These are phyloP conservation scores for Himalopsyche kuldschensis DNA, from an alignment of 2,888 invertebrate genomes.

Conservation along the genomic window DNA sequence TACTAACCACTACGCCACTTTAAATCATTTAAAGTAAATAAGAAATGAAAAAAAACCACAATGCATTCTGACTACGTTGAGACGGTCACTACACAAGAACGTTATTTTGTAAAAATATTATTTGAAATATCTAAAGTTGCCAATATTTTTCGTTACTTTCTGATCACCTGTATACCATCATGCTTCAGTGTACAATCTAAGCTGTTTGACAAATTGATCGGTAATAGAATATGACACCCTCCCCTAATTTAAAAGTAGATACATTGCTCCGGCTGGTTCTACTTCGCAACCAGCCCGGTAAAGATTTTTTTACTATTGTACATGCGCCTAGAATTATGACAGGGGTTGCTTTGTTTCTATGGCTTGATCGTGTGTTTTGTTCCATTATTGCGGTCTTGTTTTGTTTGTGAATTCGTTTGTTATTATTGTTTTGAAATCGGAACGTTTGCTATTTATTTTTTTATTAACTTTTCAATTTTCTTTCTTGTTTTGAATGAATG, in stretches of 20 bases:
- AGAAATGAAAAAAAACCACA: no score
- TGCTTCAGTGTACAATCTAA: background rate
- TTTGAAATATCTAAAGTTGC: no score
- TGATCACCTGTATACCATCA: background rate
- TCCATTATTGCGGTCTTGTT: background rate
- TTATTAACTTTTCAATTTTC: no score
- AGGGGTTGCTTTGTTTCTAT: background rate
- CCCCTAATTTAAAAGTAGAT: slow-evolving; percentile 5
- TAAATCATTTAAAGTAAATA: no score
- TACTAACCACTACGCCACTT: no score
- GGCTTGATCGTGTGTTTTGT: background rate
- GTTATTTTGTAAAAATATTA: no score
- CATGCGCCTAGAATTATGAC: background rate
- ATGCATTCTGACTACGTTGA: no score
- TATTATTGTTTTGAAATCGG: no score
- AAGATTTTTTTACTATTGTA: background rate
- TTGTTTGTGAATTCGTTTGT: background rate
- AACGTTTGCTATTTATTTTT: no score
- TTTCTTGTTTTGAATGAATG: no score
- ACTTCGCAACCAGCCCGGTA: background rate
- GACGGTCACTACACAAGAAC: no score
- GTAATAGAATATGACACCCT: slow-evolving; percentile 38
- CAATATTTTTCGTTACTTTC: no score
- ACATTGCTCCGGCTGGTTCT: background rate
- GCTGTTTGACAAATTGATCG: slow-evolving; percentile 35